Evolutionary conservation across 2,888 invertebrate species (phyloP).

Genomic region (Ochropleura plecta): DNA sequence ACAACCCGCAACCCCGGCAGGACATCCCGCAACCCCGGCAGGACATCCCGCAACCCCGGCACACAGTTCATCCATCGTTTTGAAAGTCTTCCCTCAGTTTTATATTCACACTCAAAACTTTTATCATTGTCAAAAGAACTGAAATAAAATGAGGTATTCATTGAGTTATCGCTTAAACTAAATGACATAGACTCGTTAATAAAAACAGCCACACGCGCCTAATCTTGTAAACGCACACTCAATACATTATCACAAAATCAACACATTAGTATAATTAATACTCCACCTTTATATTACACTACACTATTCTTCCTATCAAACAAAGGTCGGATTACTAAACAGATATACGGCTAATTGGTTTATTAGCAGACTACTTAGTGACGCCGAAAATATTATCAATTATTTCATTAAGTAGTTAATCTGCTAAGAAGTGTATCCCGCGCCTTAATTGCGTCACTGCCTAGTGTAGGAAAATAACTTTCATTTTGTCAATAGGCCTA

Average conservation of each 20-base stretch:
- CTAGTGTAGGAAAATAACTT: neutral
- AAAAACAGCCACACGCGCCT: conserved; percentile 18
- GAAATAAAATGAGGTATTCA: neutral
- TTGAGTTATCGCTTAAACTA: neutral
- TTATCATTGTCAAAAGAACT: neutral
- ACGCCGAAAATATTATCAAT: conserved; percentile 43
- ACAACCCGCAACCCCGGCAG: no score
- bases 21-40: no score
- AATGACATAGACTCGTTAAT: neutral
- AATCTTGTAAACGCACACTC: conserved; percentile 38
- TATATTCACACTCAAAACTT: neutral
- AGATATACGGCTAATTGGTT: conserved; percentile 35
- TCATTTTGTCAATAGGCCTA: neutral
- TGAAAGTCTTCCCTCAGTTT: no score
- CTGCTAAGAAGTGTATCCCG: conserved; percentile 8
- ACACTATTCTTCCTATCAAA: conserved; percentile 39
- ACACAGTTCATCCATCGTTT: no score
- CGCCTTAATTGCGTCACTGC: neutral
- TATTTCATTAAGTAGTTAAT: conserved; percentile 36
- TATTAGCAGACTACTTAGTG: conserved; percentile 29
- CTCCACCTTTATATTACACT: conserved; percentile 32
- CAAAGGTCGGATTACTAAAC: conserved; percentile 47
- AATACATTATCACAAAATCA: conserved; percentile 50
- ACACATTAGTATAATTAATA: conserved; percentile 61
- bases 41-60: no score